Evolutionary conservation across 2,797 vertebrate genomes (phyloP).

Genomic region (Rhodeus uyekii): DNA sequence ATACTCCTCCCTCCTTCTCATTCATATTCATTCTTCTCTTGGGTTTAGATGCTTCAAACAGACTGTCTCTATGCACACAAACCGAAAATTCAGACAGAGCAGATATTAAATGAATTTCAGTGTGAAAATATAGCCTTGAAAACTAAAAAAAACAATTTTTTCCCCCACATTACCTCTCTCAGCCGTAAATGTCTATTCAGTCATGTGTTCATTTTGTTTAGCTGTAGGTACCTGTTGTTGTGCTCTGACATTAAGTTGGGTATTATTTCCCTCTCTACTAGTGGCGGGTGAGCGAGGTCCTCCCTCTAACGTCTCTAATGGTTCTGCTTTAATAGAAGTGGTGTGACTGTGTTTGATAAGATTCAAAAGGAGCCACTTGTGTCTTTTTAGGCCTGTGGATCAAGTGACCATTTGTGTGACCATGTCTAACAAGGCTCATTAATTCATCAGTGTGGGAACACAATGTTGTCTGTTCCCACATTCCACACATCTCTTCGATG

Average conservation of each 20-base stretch:
- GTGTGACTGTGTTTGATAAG: slow-evolving; percentile 69
- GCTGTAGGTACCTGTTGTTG: slow-evolving; percentile 4
- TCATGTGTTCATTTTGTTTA: background rate
- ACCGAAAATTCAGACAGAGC: slow-evolving; percentile 50
- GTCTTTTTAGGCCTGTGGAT: slow-evolving; percentile 60
- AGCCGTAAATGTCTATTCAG: slow-evolving; percentile 16
- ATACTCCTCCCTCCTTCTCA: slow-evolving; percentile 75
- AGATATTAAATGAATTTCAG: slow-evolving; percentile 43
- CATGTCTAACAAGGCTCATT: slow-evolving; percentile 58
- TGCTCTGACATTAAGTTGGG: slow-evolving; percentile 22
- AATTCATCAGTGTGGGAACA: slow-evolving; percentile 63
- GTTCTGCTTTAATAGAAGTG: slow-evolving; percentile 70
- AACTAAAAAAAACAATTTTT: slow-evolving; percentile 24
- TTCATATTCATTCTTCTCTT: slow-evolving; percentile 70
- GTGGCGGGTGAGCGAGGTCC: slow-evolving; percentile 52
- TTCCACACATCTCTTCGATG: background rate
- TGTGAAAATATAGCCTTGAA: slow-evolving; percentile 8
- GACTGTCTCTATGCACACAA: slow-evolving; percentile 70
- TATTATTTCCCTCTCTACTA: slow-evolving; percentile 26
- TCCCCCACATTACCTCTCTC: slow-evolving; percentile 20
- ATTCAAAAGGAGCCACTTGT: slow-evolving; percentile 70
- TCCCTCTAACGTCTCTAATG: slow-evolving; percentile 60
- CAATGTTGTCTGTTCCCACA: slow-evolving; percentile 61
- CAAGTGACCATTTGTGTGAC: slow-evolving; percentile 72
- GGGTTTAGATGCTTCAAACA: slow-evolving; percentile 49